Conservation (phyloP, 2,888 invertebrate genomes). For the Pinctada fucata region DNA sequence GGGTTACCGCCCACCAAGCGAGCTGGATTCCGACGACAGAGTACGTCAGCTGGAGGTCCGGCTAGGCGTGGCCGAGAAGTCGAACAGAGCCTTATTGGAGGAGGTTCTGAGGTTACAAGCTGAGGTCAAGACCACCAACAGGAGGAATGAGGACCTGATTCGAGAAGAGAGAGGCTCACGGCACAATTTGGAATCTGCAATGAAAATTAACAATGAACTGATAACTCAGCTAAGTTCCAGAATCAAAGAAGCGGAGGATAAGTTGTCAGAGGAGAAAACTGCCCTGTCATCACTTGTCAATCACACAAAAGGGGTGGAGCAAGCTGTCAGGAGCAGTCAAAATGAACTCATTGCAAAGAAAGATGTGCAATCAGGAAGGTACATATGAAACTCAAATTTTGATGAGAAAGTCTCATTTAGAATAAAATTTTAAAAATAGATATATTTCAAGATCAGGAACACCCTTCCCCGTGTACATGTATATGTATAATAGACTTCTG, state of each 20-base stretch:
- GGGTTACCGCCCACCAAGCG: conserved; percentile 36
- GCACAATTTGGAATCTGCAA: conserved; percentile 70
- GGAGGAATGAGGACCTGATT: conserved; percentile 70
- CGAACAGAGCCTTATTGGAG: conserved; percentile 75
- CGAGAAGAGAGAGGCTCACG: conserved; percentile 72
- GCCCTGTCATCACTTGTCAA: conserved; percentile 67
- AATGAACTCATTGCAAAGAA: conserved; percentile 69
- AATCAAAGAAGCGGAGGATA: conserved; percentile 73
- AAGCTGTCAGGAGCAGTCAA: conserved; percentile 70
- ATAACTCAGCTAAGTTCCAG: conserved; percentile 69
- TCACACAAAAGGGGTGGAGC: conserved; percentile 74
- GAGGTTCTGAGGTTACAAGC: conserved; percentile 75
- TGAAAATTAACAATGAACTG: conserved; percentile 71
- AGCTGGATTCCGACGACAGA: conserved; percentile 64
- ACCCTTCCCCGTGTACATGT: too few relatives aligned
- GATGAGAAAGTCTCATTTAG: too few relatives aligned
- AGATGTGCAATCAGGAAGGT: conserved; percentile 68
- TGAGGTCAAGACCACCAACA: conserved; percentile 67
- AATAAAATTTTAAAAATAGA: too few relatives aligned
- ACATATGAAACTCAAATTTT: neutral
- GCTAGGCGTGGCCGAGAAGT: conserved; percentile 74
- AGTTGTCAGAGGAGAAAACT: conserved; percentile 69
- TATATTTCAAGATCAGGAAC: too few relatives aligned
- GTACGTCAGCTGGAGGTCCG: conserved; percentile 72
- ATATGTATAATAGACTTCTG: too few relatives aligned